Conservation (phyloP, 1,140 invertebrate genomes). For the Wiebesia pumilae region DNA sequence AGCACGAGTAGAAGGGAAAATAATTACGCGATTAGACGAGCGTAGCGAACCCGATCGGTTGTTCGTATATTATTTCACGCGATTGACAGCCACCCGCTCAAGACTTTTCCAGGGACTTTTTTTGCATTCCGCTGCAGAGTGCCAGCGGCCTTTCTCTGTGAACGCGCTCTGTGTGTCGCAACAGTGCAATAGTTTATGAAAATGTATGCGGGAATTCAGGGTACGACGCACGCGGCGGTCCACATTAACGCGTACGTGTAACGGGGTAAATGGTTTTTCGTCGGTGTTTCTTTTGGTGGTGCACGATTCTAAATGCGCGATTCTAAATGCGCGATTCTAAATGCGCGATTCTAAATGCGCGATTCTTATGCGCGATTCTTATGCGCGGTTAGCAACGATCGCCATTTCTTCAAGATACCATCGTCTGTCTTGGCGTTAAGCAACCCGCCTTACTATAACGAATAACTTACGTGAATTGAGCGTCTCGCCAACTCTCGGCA, state of each 20-base stretch:
- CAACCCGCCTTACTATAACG: not conserved
- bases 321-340: too few relatives aligned
- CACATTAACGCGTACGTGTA: not conserved
- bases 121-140: not conserved
- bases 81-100: not conserved
- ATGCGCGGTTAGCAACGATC: not conserved
- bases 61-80: not conserved
- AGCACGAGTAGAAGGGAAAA: not conserved
- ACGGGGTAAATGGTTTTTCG: not conserved
- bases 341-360: too few relatives aligned
- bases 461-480: not conserved
- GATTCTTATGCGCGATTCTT: too few relatives aligned
- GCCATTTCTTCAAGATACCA: not conserved
- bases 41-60: not conserved
- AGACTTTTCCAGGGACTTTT: not conserved
- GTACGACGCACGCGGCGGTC: not conserved
- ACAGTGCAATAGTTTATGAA: not conserved
- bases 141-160: not conserved
- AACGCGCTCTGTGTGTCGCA: not conserved
- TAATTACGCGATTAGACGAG: too few relatives aligned
- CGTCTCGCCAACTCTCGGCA: too few relatives aligned
- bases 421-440: not conserved
- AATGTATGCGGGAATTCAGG: conserved; percentile 17
- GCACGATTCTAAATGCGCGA: too few relatives aligned
- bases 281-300: not conserved